These are phyloP conservation scores for Drosophila longiperda DNA, from an alignment of 2,888 invertebrate genomes.

Conservation along the genomic window DNA sequence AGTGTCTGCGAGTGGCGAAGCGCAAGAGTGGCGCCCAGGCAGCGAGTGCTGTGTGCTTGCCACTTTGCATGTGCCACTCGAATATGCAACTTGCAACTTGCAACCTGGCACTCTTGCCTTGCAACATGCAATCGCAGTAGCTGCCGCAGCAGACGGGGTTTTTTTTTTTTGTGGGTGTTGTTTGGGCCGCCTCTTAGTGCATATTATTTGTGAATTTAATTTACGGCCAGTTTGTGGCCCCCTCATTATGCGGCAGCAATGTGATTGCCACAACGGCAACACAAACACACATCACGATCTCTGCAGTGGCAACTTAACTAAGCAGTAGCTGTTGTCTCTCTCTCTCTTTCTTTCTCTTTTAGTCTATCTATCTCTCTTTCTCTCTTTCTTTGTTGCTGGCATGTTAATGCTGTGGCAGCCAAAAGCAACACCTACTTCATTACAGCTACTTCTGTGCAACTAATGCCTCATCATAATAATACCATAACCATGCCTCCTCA, in stretches of 20 bases:
- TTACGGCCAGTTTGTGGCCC: constrained; percentile 50
- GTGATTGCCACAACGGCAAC: constrained; percentile 57
- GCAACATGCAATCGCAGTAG: constrained; percentile 28
- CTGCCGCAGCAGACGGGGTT: constrained; percentile 18
- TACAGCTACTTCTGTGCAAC: constrained; percentile 41
- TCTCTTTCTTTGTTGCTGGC: constrained; percentile 14
- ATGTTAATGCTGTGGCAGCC: constrained; percentile 59
- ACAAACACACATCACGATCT: constrained; percentile 8
- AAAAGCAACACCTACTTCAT: constrained; percentile 73
- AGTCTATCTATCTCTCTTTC: neutral
- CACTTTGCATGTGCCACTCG: constrained; percentile 58
- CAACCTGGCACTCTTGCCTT: constrained; percentile 26
- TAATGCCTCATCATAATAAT: constrained; percentile 53
- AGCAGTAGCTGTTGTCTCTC: constrained; percentile 5
- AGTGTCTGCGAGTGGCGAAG: constrained; percentile 74
- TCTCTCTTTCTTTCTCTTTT: neutral
- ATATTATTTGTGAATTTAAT: constrained; percentile 74
- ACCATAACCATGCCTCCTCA: constrained; percentile 37
- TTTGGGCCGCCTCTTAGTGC: constrained; percentile 42
- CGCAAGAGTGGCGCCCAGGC: constrained; percentile 72
- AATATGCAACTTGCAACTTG: constrained; percentile 43
- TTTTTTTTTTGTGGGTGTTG: constrained; percentile 27
- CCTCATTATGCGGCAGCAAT: constrained; percentile 59
- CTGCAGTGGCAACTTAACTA: constrained; percentile 1
- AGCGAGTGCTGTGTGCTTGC: constrained; percentile 24